Evolutionary conservation across 1,140 invertebrate species (phyloP).

Genomic region (Schlechtendalia chinensis): DNA sequence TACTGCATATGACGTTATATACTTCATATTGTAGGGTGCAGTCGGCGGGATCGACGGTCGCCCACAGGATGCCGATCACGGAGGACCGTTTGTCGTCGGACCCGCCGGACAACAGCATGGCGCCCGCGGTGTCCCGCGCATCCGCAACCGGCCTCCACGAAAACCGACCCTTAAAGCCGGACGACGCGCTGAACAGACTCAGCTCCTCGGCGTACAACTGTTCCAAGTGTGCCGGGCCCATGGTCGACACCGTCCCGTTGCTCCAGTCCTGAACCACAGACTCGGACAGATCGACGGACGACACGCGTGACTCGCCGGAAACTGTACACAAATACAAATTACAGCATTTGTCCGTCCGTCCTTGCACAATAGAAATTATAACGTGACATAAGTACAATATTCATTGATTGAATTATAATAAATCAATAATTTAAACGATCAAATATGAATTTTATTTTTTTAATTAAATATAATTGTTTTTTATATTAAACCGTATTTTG

Average conservation of each 20-base stretch:
- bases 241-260: conserved; percentile 66
- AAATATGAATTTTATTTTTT: too few species aligned
- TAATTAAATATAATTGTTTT: too few species aligned
- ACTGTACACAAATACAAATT: not conserved
- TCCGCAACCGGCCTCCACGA: conserved; percentile 70
- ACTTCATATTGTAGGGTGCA: conserved; percentile 84
- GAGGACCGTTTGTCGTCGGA: conserved; percentile 54
- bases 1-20: too few species aligned
- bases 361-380: too few species aligned
- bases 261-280: conserved; percentile 58
- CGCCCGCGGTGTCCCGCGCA: conserved; percentile 67
- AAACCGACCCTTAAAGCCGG: conserved; percentile 66
- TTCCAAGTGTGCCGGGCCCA: conserved; percentile 70
- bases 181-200: conserved; percentile 66
- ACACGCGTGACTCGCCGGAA: conserved; percentile 30
- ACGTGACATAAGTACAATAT: too few species aligned
- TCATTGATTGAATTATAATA: too few species aligned
- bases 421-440: too few species aligned
- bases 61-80: conserved; percentile 73
- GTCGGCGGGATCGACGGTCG: conserved; percentile 70
- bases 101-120: conserved; percentile 63
- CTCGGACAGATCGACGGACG: conserved; percentile 29
- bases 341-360: too few species aligned
- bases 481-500: too few species aligned
- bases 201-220: conserved; percentile 77